Conservation (phyloP, 2,797 vertebrate genomes). For the Oreortyx pictus region DNA sequence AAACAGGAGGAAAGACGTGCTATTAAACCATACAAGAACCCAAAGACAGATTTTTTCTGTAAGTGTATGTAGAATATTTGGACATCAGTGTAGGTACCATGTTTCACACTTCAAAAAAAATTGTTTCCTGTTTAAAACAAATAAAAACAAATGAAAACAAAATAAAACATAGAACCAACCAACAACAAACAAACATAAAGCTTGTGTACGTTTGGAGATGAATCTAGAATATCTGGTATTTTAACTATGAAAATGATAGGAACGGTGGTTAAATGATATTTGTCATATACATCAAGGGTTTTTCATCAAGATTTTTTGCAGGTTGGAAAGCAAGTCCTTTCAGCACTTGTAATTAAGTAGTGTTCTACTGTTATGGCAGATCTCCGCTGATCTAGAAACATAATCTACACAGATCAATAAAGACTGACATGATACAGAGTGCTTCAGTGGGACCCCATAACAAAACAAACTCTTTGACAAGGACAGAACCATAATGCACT, state of each 20-base stretch:
- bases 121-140: neutral
- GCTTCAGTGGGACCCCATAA: neutral
- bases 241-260: neutral
- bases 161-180: too few relatives aligned
- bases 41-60: neutral
- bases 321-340: neutral
- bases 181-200: neutral
- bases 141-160: neutral
- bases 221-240: neutral
- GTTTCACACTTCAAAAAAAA: neutral
- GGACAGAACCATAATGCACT: neutral
- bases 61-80: neutral
- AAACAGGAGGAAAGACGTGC: neutral
- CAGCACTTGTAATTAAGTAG: neutral
- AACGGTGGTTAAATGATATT: neutral
- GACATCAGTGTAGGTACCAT: rapidly evolving
- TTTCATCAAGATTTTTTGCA: neutral
- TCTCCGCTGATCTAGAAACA: constrained; percentile 53
- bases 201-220: neutral
- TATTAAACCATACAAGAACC: neutral
- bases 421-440: neutral
- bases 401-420: constrained; percentile 25
- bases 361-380: neutral
- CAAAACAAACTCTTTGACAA: neutral
- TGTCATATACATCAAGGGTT: neutral